Base-by-base conservation (phyloP, 1,140 invertebrate species). In the Homalodisca vitripennis region DNA sequence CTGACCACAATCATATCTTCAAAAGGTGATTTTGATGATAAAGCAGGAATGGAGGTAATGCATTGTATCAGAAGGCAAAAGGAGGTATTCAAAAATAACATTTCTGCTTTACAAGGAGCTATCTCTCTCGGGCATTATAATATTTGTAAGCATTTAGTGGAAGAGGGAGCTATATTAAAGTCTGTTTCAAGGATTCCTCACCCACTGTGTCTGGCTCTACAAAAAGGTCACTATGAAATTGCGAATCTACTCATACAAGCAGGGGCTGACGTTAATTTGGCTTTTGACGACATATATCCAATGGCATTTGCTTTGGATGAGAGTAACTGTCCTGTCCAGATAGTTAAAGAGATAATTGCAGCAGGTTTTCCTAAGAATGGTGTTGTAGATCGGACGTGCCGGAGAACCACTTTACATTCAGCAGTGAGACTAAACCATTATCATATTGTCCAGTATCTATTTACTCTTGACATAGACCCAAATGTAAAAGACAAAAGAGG, bases 301-400 rank as follows among this genome's bases (percentile, higher is more conserved):
- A 20, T 51, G 22, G 6, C 14, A 20, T 51, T 51, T 51, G 48
- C 48, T 20, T 22, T 51, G 3, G 48, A 51, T n/a, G 3, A 20
- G 17, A 22, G 22, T 20, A 3, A 51, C 3, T 51, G 48, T 51
- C 48, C 48, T 20, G 3, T 51, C 2, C 14, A 6, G 3, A 51
- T 51, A 12, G 48, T 51, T 3, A 51, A 51, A 51, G 48, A 51
- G 14, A 10, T 51, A 10, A 51, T 51, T 20, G 48, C 17, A 20
- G 48, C 48, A 10, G 48, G 48, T 51, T 51, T 51, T 51, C 48
- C 48, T 51, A 22, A 20, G 17, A n/a, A 51, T 51, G 48, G 22
- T 51, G n/a, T 3, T 3, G n/a, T 51, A 20, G 3, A 51, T 51
- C 22, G 17, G 3, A n/a, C 17, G 17, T 20, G 14, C 3, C 14